Evolutionary conservation across 1,140 invertebrate genomes (phyloP).

Genomic region (Sesamia nonagrioides): DNA sequence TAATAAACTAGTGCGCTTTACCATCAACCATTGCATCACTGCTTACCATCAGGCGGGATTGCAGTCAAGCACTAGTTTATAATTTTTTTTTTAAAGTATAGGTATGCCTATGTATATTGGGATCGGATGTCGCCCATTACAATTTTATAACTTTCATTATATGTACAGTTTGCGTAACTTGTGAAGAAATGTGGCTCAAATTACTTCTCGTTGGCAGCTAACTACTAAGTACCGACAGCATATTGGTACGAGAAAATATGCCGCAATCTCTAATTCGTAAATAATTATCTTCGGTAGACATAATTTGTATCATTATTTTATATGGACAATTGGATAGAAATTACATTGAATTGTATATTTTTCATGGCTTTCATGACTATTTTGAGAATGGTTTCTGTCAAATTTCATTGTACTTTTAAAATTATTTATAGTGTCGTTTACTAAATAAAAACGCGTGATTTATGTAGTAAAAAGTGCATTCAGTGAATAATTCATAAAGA

Average conservation of each 20-base stretch:
- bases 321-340: slow-evolving; percentile 11
- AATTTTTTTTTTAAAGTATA: no score
- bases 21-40: no score
- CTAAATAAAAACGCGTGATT: no score
- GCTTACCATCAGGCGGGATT: no score
- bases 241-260: slow-evolving; percentile 10
- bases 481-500: no score
- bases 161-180: slow-evolving; percentile 25
- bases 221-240: not conserved
- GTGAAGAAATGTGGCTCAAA: slow-evolving; percentile 27
- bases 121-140: slow-evolving; percentile 29
- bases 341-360: not conserved
- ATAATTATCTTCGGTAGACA: slow-evolving; percentile 17
- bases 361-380: not conserved
- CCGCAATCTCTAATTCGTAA: slow-evolving; percentile 33
- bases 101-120: no score
- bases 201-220: slow-evolving; percentile 25
- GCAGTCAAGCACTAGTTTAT: no score
- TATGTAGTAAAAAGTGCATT: no score
- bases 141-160: not conserved
- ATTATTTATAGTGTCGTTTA: no score
- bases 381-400: no score
- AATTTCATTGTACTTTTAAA: no score
- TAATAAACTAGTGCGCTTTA: no score
- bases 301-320: slow-evolving; percentile 19